Conservation (phyloP, 1,140 invertebrate genomes). For the Zophobas morio region DNA sequence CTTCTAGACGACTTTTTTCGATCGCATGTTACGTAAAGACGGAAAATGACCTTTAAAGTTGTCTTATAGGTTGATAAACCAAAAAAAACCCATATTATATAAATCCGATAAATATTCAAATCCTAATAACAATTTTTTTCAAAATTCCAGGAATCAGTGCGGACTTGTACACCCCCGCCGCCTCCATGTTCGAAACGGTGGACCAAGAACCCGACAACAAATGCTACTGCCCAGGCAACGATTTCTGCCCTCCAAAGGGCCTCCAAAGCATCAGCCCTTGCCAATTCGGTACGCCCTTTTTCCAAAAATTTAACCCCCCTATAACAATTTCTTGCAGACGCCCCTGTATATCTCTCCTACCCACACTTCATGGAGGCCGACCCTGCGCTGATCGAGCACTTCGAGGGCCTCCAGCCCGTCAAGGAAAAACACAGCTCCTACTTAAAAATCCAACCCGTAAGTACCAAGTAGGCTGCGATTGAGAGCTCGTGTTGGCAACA, state of each 20-base stretch:
- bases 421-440: constrained; percentile 82
- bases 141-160: constrained; percentile 74
- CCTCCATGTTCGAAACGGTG: constrained; percentile 79
- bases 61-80: too few species aligned
- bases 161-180: constrained; percentile 81
- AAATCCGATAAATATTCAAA: too few species aligned
- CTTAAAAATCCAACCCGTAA: constrained; percentile 91
- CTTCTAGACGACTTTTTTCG: too few species aligned
- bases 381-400: constrained; percentile 76
- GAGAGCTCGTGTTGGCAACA: background rate
- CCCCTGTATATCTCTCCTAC: constrained; percentile 88
- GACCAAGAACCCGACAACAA: constrained; percentile 80
- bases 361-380: constrained; percentile 92
- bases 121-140: background rate
- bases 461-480: constrained; percentile 55
- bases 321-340: constrained; percentile 73
- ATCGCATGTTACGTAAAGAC: too few species aligned
- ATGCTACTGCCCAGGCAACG: constrained; percentile 82
- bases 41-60: too few species aligned
- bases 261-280: constrained; percentile 90
- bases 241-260: constrained; percentile 80
- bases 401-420: constrained; percentile 83
- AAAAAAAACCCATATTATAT: too few species aligned
- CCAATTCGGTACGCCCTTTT: constrained; percentile 80
- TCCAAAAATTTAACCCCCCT: background rate